phyloP scores from a whole-genome alignment of 2,113 vertebrate genomes.

The Calidris pygmaea region DNA sequence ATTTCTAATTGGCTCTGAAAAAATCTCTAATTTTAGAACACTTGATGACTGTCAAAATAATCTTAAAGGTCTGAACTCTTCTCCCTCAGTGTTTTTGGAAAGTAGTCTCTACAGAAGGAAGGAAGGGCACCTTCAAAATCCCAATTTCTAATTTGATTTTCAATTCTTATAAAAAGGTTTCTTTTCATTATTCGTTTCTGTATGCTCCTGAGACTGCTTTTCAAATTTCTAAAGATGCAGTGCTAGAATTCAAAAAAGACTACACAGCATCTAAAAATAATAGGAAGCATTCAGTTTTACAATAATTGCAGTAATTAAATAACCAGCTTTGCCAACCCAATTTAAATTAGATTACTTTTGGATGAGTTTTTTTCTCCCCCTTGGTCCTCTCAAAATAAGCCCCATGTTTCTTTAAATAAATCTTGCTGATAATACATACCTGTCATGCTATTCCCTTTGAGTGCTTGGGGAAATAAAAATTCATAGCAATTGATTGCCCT shows the following conservation, averaged over 20 bases:
- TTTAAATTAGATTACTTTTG: conserved; percentile 28
- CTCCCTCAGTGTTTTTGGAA: not conserved
- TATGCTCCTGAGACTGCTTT: not conserved
- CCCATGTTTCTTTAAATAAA: conserved; percentile 18
- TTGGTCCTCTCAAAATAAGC: not conserved
- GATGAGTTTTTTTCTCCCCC: not conserved
- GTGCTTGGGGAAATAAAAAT: conserved; percentile 57
- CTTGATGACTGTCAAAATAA: not conserved
- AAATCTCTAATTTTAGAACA: not conserved
- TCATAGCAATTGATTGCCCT: conserved; percentile 59
- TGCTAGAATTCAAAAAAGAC: not conserved
- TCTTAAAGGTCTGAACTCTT: not conserved
- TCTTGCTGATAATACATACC: conserved; percentile 29
- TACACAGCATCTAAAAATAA: not conserved
- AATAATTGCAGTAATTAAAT: conserved; percentile 29
- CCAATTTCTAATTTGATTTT: conserved; percentile 20
- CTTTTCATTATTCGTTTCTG: conserved; percentile 5
- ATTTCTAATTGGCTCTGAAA: not conserved
- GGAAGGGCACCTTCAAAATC: not conserved
- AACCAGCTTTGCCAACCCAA: not conserved
- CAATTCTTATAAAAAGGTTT: not conserved
- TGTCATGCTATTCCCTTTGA: not conserved
- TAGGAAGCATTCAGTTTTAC: not conserved
- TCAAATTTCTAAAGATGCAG: conserved; percentile 12
- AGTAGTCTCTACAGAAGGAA: not conserved